Evolutionary conservation across 2,113 vertebrate genomes (phyloP).

Genomic region (Oenanthe oenanthe): DNA sequence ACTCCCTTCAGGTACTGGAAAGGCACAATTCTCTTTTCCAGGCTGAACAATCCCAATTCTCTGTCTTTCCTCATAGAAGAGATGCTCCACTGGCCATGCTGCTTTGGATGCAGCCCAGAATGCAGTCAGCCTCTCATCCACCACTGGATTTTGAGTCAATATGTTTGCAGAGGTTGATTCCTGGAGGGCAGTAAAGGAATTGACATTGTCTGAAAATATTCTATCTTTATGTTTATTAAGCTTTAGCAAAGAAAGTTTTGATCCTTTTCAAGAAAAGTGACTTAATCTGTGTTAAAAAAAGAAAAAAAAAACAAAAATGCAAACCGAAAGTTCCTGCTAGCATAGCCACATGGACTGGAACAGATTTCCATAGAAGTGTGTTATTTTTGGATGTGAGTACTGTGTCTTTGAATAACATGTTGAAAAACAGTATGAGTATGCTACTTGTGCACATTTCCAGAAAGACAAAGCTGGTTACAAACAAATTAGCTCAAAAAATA

Average conservation of each 20-base stretch:
- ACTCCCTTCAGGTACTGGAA: not conserved
- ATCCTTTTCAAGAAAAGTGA: not conserved
- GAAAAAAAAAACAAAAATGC: not conserved
- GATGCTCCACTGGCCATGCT: not conserved
- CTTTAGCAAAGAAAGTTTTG: not conserved
- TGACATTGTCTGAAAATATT: not conserved
- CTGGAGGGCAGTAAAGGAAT: not conserved
- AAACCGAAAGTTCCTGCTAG: not conserved
- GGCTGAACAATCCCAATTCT: not conserved
- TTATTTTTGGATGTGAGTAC: not conserved
- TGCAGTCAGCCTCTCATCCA: not conserved
- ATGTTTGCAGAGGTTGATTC: not conserved
- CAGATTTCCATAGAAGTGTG: not conserved
- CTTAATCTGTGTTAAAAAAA: not conserved
- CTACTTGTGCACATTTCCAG: not conserved
- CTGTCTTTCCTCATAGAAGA: not conserved
- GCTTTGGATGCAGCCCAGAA: not conserved
- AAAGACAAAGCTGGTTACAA: not conserved
- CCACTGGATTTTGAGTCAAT: not conserved
- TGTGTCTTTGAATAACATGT: not conserved
- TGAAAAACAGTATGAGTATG: not conserved
- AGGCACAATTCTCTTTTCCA: fast-evolving
- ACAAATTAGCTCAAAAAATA: not conserved
- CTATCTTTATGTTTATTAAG: not conserved
- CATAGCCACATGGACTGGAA: not conserved